Base-by-base conservation (phyloP, 2,113 vertebrate species). In the Gymnobelideus leadbeateri region DNA sequence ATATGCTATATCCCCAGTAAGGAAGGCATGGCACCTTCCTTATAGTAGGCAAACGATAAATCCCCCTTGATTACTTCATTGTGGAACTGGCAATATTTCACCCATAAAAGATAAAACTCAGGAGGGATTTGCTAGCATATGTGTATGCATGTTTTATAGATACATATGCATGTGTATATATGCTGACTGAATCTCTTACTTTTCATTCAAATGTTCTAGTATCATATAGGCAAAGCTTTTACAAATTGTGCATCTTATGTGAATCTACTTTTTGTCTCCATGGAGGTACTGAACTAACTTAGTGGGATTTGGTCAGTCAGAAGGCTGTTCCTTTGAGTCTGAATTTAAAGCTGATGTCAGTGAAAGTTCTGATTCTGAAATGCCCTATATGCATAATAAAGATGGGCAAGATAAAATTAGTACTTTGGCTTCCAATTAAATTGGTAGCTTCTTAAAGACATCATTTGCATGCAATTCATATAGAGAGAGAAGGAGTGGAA, bases 121-220 rank as follows among this genome's bases (percentile, higher is more conserved):
- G n/a, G 19, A 43, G n/a, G 16, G 6, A 43, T 43, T 8, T 77
- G 37, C 68, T 43, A 21, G n/a, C 16, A 96, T 92, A 51, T 94
- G 93, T 89, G 19, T 51, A 94, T 91, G 43, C 51, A 92, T 89
- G 84, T n/a, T 14, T 19, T 54, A 92, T 37, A 11, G 61, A 37
- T 90, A 92, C 49, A n/a, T 77, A 94, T 94, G 43, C 92, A 94
- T 57, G 61, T 94, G 91, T 77, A 54, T 91, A 91, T 77, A 93
- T 47, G 3, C 95, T 84, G 57, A 84, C 26, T 94, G 53, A 77
- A 53, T 89, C 89, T 61, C 68, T 89, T 91, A 84, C 37, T 93
- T 96, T 94, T 91, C 46, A 94, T 49, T 0, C 8, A 93, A 84
- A 94, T 77, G 10, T 94, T 96, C 89, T 95, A 89, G 94, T 91